Conservation (phyloP, 2,797 vertebrate genomes). For the Rhabdophis nuchalis region DNA sequence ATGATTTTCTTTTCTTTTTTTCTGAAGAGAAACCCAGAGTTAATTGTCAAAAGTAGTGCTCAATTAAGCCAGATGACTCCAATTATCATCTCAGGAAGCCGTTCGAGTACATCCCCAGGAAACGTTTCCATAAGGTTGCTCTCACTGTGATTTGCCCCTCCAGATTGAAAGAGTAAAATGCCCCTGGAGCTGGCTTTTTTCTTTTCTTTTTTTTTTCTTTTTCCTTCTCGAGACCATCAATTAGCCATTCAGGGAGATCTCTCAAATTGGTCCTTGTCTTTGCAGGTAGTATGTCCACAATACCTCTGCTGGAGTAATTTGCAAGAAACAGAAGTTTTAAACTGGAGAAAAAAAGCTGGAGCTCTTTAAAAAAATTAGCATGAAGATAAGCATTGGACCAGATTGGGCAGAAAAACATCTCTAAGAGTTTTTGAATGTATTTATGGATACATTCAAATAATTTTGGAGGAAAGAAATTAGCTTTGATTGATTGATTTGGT, state of each 20-base stretch:
- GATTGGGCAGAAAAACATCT: not conserved
- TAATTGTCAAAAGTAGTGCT: not conserved
- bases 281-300: not conserved
- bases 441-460: not conserved
- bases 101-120: not conserved
- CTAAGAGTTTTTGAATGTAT: not conserved
- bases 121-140: not conserved
- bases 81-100: not conserved
- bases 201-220: not conserved
- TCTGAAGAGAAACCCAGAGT: not conserved
- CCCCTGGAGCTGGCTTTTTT: not conserved
- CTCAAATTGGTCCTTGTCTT: not conserved
- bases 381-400: not conserved
- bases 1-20: fast-evolving
- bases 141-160: not conserved
- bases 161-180: not conserved
- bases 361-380: not conserved
- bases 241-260: not conserved
- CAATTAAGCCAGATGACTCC: constrained; percentile 1
- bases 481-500: not conserved
- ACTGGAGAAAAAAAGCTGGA: not conserved
- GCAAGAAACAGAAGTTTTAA: not conserved
- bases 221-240: not conserved
- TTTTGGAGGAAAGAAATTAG: not conserved
- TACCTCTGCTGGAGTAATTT: not conserved